A percentile compares a stretch with the other conserved stretches of the same genome.
phyloP scores from a whole-genome alignment of 2,888 invertebrate genomes.

The Trachelus troglodyta region DNA sequence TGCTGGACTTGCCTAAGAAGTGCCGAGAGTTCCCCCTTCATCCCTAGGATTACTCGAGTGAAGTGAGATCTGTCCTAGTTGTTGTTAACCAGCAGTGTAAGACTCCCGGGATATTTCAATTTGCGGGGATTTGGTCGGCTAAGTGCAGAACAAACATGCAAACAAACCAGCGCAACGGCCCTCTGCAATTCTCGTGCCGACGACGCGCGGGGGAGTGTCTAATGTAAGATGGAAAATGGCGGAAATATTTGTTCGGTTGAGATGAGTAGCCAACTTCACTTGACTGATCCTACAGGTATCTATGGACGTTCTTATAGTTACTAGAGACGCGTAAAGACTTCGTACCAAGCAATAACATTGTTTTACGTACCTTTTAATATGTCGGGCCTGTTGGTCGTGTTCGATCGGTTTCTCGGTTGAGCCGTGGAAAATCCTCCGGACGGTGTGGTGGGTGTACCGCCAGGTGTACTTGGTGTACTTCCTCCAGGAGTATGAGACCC shows the following conservation, averaged over 20 bases:
- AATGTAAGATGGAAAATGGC: background rate
- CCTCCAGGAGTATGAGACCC: conserved; percentile 61
- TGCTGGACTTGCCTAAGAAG: conserved; percentile 37
- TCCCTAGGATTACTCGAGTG: conserved; percentile 45
- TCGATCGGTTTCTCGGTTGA: conserved; percentile 66
- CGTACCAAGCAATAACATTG: background rate
- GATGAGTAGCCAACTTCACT: background rate
- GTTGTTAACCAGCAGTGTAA: conserved; percentile 56
- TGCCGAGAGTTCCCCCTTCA: conserved; percentile 22
- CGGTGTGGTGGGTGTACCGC: conserved; percentile 57
- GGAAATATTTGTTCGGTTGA: background rate
- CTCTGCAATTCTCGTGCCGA: background rate
- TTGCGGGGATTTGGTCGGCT: conserved; percentile 51
- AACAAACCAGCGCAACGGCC: conserved; percentile 20
- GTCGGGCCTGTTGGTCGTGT: conserved; percentile 53
- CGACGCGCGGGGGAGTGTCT: background rate
- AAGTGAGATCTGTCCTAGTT: conserved; percentile 54
- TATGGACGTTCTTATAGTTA: background rate
- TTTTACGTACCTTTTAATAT: conserved; percentile 72
- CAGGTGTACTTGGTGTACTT: conserved; percentile 76
- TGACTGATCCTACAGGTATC: background rate
- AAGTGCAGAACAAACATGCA: conserved; percentile 35
- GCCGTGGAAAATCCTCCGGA: conserved; percentile 59
- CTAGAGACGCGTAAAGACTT: background rate
- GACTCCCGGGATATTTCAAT: conserved; percentile 56